phyloP scores from a whole-genome alignment of 2,888 invertebrate genomes.

The Lithophane socia region DNA sequence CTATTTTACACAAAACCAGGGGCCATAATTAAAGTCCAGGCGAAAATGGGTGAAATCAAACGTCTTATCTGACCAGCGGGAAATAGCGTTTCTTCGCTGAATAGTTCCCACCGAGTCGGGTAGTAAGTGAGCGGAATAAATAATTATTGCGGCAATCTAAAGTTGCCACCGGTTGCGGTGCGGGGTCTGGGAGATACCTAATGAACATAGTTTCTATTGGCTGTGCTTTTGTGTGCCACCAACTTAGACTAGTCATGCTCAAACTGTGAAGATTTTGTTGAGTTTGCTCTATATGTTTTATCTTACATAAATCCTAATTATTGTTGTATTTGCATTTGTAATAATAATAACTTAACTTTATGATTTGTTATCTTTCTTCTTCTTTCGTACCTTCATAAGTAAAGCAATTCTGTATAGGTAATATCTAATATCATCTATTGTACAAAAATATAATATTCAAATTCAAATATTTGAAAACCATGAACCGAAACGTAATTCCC shows the following conservation, averaged over 20 bases:
- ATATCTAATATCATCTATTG: neutral
- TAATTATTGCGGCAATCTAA: constrained; percentile 89
- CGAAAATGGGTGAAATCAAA: constrained; percentile 89
- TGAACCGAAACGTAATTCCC: constrained; percentile 62
- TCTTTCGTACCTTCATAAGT: neutral
- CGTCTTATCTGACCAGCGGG: constrained; percentile 90
- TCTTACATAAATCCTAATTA: neutral
- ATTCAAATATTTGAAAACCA: constrained; percentile 61
- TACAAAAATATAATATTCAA: constrained; percentile 44
- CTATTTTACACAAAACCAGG: constrained; percentile 90
- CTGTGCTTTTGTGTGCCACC: constrained; percentile 71
- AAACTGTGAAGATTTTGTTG: constrained; percentile 31
- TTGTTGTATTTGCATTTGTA: neutral
- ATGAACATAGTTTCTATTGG: constrained; percentile 85
- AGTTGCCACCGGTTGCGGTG: constrained; percentile 79
- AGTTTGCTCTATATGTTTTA: constrained; percentile 11
- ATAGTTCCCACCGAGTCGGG: constrained; percentile 85
- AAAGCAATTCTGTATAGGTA: neutral
- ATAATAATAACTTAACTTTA: neutral
- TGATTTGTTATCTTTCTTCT: neutral
- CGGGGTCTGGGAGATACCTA: constrained; percentile 79
- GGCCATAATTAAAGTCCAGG: constrained; percentile 90
- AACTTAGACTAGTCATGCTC: constrained; percentile 62
- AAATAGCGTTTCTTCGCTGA: constrained; percentile 89
- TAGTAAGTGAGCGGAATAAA: constrained; percentile 90